A percentile compares a stretch with the other conserved stretches of the same genome.
phyloP scores from a whole-genome alignment of 2,888 invertebrate genomes.

The Dicranocentrus wangi region DNA sequence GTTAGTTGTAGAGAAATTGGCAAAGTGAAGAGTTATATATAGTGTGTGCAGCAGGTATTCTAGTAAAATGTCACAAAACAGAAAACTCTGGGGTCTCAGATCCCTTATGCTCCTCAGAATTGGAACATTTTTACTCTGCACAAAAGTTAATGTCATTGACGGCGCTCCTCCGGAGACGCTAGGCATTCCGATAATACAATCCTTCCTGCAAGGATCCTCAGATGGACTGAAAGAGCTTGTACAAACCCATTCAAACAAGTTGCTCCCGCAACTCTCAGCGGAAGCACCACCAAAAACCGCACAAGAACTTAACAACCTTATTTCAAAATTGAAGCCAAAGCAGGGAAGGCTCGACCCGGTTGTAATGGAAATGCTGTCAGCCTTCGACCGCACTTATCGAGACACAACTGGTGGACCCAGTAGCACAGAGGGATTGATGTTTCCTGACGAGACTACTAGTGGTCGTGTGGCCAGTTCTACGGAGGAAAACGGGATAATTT shows the following conservation, averaged over 20 bases:
- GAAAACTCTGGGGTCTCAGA: not conserved
- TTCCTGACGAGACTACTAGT: constrained; percentile 44
- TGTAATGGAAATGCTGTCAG: constrained; percentile 64
- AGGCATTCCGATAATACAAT: constrained; percentile 47
- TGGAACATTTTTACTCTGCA: constrained; percentile 21
- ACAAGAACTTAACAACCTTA: constrained; percentile 60
- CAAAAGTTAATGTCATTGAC: not conserved
- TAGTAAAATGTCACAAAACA: not conserved
- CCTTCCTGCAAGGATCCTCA: constrained; percentile 28
- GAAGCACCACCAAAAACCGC: constrained; percentile 48
- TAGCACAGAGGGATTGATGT: constrained; percentile 18
- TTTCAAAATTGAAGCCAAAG: constrained; percentile 68
- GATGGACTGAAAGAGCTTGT: constrained; percentile 48
- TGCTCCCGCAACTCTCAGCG: constrained; percentile 41
- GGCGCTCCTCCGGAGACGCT: constrained; percentile 47
- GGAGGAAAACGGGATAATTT: constrained; percentile 57
- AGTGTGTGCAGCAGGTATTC: not conserved
- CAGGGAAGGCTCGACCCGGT: constrained; percentile 69
- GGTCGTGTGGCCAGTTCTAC: constrained; percentile 53
- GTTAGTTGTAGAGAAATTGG: not conserved
- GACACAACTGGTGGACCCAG: constrained; percentile 34
- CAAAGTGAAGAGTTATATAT: no score
- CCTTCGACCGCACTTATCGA: constrained; percentile 53
- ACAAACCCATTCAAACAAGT: constrained; percentile 37
- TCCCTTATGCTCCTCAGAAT: not conserved